Base-by-base conservation (phyloP, 1,140 invertebrate genomes). In the Eumaeus atala region DNA sequence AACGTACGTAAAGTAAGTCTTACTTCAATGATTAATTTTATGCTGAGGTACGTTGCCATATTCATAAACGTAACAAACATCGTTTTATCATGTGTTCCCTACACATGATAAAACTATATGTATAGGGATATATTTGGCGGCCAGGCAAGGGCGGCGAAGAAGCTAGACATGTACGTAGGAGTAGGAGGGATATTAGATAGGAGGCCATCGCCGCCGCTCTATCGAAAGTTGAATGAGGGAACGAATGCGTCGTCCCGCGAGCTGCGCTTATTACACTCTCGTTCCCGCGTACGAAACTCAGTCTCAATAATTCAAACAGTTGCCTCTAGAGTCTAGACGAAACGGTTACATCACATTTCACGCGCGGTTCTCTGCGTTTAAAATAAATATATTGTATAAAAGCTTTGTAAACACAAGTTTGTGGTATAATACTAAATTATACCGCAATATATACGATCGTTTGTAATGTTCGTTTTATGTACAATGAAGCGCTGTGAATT, bases 401-500 rank as follows among this genome's bases (percentile, higher is more conserved):
- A 38, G 21, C 16, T 40, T 53, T 51, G 16, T 28, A 28, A 28
- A 28, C 21, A 28, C 21, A 28, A 28, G 21, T 28, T 28, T 28
- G 21, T 28, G 2, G 21, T 28, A 28, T 6, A 28, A 28, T 28
- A 28, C 21, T 28, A n/a, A n/a, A n/a, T n/a, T n/a, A n/a, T 28
- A 28, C 6, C 6, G 21, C 2, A 28, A 3, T 28, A 28, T 28
- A 28, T 28, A 28, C 6, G 21, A 3, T 28, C 21, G 6, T 28
- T 28, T 28, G 21, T 28, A 6, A 28, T 28, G 21, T 28, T 3
- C 21, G 6, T 28, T 28, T 28, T 28, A 28, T 28, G 21, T 28
- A 28, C 21, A 51, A 64, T 61, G 51, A 62, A 55, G 56, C 62
- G 61, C 68, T 70, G 78, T 82, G 68, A 68, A 44, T 1, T 55